A percentile compares a stretch with the other conserved stretches of the same genome.
phyloP scores from a whole-genome alignment of 2,797 vertebrate genomes.

The Peromyscus attwateri region DNA sequence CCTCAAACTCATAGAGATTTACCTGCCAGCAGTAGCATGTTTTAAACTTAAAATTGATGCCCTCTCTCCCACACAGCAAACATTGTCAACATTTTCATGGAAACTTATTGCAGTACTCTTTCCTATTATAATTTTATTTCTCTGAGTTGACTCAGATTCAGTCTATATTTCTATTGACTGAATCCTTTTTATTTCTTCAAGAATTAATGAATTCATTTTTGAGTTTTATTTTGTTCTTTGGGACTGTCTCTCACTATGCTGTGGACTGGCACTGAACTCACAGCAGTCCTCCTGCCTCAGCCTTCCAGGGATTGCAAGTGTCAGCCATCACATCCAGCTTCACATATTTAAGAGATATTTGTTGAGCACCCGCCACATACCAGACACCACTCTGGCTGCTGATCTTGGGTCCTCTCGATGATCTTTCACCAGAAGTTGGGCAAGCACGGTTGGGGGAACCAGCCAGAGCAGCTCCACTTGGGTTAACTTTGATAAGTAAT shows the following conservation, averaged over 20 bases:
- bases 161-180: background rate
- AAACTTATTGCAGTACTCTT: constrained; percentile 41
- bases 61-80: background rate
- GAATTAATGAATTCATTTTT: background rate
- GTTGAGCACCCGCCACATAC: background rate
- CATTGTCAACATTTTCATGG: background rate
- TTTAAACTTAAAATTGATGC: constrained; percentile 44
- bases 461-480: constrained; percentile 6
- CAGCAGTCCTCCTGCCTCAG: background rate
- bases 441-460: background rate
- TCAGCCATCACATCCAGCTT: background rate
- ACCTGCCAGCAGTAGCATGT: background rate
- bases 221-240: background rate
- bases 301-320: background rate
- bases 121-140: background rate
- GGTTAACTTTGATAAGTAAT: background rate
- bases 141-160: constrained; percentile 51
- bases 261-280: background rate
- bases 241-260: background rate
- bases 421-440: background rate
- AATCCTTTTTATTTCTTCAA: constrained; percentile 60
- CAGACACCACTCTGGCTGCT: background rate
- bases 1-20: background rate
- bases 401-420: background rate
- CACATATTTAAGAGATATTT: background rate